Evolutionary conservation across 2,113 vertebrate genomes (phyloP).

Genomic region (Bos indicus): DNA sequence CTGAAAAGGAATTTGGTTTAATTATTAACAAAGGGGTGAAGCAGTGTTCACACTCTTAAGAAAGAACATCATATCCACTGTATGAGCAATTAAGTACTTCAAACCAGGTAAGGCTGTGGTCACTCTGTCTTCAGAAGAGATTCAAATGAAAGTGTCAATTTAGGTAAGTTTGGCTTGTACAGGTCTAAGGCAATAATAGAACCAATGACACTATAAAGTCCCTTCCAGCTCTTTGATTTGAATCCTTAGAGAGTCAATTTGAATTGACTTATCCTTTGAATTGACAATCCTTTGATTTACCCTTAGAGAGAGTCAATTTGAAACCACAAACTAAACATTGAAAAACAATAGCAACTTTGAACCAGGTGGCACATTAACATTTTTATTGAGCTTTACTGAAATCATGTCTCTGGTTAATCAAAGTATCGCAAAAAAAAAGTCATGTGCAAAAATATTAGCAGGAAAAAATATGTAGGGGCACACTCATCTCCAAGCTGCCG

Average conservation of each 20-base stretch:
- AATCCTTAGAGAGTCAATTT: not conserved
- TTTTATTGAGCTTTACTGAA: constrained; percentile 32
- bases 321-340: constrained; percentile 23
- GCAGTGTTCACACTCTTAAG: not conserved
- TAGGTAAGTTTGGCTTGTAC: not conserved
- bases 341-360: constrained; percentile 30
- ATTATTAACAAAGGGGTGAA: not conserved
- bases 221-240: not conserved
- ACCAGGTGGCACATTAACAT: not conserved
- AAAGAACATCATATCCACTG: not conserved
- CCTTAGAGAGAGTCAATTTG: not conserved
- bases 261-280: not conserved
- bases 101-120: not conserved
- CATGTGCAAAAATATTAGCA: constrained; percentile 22
- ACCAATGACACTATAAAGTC: not conserved
- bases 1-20: not conserved
- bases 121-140: not conserved
- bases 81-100: not conserved
- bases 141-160: not conserved
- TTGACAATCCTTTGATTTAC: not conserved
- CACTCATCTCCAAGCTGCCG: not conserved
- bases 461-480: not conserved
- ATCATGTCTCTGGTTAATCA: not conserved
- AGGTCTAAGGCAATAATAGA: not conserved
- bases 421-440: not conserved